Base-by-base conservation (phyloP, 1,140 invertebrate genomes). In the Aethina tumida region DNA sequence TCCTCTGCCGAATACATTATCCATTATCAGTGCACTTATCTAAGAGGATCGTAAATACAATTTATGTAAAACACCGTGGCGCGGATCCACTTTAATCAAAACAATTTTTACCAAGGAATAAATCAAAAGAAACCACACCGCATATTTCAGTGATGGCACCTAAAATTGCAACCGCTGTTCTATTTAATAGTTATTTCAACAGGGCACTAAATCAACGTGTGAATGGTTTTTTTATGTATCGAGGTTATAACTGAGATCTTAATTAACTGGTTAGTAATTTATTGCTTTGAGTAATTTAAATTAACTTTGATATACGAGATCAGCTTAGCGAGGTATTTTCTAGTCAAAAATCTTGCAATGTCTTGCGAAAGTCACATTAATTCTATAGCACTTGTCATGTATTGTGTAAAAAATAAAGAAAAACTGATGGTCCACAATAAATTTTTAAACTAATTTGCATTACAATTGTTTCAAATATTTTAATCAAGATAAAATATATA, bases 121-220 rank as follows among this genome's bases (percentile, higher is more conserved):
- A 43, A 43, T 43, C 41, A 39, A 14, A 15, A 19, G 21, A 8
- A 37, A 21, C 24, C 7, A 15, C 17, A 14, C 4, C 12, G 17
- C 33, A 41, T 41, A 41, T 28, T 22, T 35, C 31, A 35, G 29
- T 35, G 32, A n/a, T 44, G 43, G 43, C 44, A 47, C 18, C 35
- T 39, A 35, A 47, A 47, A 47, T 43, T 47, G 44, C 44, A 47
- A 47, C 44, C 40, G 40, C 44, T 35, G 44, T 41, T 47, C 44
- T 43, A 42, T 43, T 42, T 47, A 47, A 47, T 43, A 43, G 44
- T 43, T 28, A 20, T 47, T 47, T 47, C 44, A 47, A 43, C 44
- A 25, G 25, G 34, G 15, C 29, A 42, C 44, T 47, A 47, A 47
- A 47, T 47, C 44, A 47, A 20, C 22, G 28, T 39, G 20, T 39